Evolutionary conservation across 2,113 vertebrate species (phyloP).

Genomic region (Camelus bactrianus): DNA sequence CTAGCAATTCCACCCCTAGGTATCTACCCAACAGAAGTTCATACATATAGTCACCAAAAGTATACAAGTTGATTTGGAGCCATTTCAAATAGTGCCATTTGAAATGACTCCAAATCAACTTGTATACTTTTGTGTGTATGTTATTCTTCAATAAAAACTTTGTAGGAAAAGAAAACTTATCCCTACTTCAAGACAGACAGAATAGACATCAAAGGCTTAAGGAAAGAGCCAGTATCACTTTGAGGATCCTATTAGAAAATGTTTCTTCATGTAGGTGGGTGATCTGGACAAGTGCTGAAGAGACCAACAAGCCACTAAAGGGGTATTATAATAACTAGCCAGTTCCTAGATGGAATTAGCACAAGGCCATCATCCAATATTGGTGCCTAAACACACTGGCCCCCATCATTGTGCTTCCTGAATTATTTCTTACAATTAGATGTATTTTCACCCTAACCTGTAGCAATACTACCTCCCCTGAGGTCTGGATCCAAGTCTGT

Average conservation of each 20-base stretch:
- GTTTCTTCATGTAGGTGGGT: neutral
- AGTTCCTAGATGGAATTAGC: neutral
- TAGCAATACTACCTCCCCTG: neutral
- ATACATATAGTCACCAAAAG: neutral
- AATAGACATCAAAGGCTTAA: neutral
- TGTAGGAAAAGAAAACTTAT: neutral
- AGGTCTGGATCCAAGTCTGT: conserved; percentile 1
- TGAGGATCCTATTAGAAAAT: neutral
- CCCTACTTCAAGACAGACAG: neutral
- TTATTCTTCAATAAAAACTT: neutral
- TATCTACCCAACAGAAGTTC: neutral
- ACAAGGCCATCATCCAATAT: neutral
- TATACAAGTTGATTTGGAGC: too few relatives aligned
- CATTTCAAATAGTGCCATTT: neutral
- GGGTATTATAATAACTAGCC: neutral
- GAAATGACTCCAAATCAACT: neutral
- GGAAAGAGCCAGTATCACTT: neutral
- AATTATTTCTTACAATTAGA: neutral
- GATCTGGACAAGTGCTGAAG: neutral
- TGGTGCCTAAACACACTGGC: neutral
- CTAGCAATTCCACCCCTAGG: neutral
- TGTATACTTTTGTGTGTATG: neutral
- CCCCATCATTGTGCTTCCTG: neutral
- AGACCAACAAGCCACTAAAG: neutral
- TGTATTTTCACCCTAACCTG: neutral